These are phyloP conservation scores for Ambastaia sidthimunki DNA, from an alignment of 2,797 vertebrate species.

Conservation along the genomic window DNA sequence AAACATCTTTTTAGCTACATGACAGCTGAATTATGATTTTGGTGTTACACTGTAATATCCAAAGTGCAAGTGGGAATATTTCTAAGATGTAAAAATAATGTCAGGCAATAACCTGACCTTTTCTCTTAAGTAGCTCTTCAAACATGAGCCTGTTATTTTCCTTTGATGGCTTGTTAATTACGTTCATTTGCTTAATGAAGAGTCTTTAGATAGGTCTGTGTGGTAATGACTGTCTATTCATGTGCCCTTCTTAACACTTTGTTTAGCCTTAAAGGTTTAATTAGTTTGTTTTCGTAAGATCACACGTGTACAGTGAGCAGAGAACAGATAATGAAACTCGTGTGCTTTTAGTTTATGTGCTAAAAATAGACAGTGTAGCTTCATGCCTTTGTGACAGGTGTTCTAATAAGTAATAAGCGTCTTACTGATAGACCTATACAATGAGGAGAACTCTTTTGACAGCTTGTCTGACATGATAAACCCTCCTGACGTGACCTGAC, in stretches of 20 bases:
- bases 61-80: conserved; percentile 2
- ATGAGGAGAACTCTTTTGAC: conserved; percentile 25
- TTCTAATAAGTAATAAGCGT: conserved; percentile 34
- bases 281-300: conserved; percentile 30
- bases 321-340: neutral
- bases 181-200: conserved; percentile 32
- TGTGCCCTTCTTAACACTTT: neutral
- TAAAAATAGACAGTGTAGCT: conserved; percentile 23
- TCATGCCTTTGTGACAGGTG: conserved; percentile 21
- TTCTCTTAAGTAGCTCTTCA: conserved; percentile 8
- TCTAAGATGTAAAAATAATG: conserved; percentile 23
- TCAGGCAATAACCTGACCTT: conserved; percentile 22
- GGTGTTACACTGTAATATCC: neutral
- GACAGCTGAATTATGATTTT: neutral
- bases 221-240: conserved; percentile 23
- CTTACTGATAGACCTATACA: conserved; percentile 26
- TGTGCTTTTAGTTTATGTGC: conserved; percentile 20
- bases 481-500: neutral
- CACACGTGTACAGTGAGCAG: conserved; percentile 17
- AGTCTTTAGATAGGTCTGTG: conserved; percentile 35
- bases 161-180: conserved; percentile 45
- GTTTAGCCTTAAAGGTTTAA: conserved; percentile 43
- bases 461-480: conserved; percentile 37
- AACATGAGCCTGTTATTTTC: conserved; percentile 10
- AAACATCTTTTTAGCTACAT: neutral